Evolutionary conservation across 1,140 invertebrate species (phyloP), one percentile per base, ranked within the genome.

Genomic region (Monochamus saltuarius): DNA sequence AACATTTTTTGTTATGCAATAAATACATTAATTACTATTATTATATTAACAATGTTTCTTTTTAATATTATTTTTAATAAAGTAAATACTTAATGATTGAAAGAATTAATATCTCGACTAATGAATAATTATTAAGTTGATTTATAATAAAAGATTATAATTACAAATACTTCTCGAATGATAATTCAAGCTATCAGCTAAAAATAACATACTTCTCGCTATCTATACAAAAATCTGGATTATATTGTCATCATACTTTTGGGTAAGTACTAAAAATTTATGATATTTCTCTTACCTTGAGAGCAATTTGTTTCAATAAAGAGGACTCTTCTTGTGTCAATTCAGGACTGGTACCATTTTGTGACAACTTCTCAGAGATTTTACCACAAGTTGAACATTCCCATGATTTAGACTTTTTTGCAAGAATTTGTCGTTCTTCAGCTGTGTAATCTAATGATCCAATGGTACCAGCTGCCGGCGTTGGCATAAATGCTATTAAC

Each of bases 401-500:
- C 84, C 84, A 88, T 43, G 62, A 75, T 43, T 74, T 71, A 1
- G 85, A 87, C 71, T 88, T 90, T 73, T 85, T 87, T 19, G 95
- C 94, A 49, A 98, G 80, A 51, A 79, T 77, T 73, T 89, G 87
- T 65, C 95, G 81, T 77, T 96, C 94, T 59, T 91, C 89, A 38
- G 86, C 76, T 8, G 88, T 86, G 71, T 95, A 97, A 74, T 97
- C 92, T 11, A 97, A 75, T 10, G 93, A 92, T 2, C 94, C 95
- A 59, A 97, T 91, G 3, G 94, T 94, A 10, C 93, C 93, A 70
- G 87, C 87, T 42, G 90, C 89, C 53, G 87, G 84, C 22, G 92
- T 93, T 7, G 94, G 94, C 92, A 98, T 95, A 75, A 98, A 98
- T 8, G 91, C 90, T 66, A 97, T 96, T 16, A 98, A 81, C 16